Conservation (phyloP, 2,797 vertebrate species). For the Dicrostonyx torquatus region DNA sequence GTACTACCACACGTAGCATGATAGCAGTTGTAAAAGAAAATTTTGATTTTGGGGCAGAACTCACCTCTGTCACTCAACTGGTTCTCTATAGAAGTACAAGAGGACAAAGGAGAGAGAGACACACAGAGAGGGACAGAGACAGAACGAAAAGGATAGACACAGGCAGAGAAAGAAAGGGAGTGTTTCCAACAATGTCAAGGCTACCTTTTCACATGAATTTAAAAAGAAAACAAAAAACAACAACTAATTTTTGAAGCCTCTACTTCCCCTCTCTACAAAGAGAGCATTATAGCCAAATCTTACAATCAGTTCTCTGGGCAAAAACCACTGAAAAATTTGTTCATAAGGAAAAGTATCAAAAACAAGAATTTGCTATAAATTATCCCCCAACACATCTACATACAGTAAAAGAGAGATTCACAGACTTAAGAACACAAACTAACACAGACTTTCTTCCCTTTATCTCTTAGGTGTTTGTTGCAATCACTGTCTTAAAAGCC, state of each 20-base stretch:
- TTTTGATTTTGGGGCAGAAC: conserved; percentile 1
- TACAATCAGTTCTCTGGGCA: conserved; percentile 33
- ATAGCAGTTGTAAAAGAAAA: conserved; percentile 44
- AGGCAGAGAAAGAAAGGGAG: neutral
- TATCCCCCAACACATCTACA: conserved; percentile 32
- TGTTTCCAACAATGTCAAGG: neutral
- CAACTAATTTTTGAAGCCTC: conserved; percentile 5
- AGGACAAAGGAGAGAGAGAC: neutral
- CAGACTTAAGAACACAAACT: conserved; percentile 7
- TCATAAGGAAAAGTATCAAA: conserved; percentile 61
- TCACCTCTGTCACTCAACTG: neutral
- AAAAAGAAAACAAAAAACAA: no score
- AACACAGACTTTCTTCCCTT: neutral
- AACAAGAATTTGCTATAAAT: conserved; percentile 49
- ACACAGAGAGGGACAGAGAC: neutral
- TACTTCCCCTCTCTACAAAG: conserved; percentile 45
- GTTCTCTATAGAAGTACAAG: neutral
- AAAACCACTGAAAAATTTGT: conserved; percentile 57
- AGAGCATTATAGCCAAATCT: conserved; percentile 30
- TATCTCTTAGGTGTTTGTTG: neutral
- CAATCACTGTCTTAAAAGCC: conserved; percentile 2
- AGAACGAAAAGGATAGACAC: neutral
- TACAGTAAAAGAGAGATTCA: conserved; percentile 5
- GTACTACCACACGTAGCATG: neutral
- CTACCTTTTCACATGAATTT: conserved; percentile 30